Percentiles rank a stretch among this genome's conserved stretches.
These are phyloP conservation scores for Hemiprocne comata DNA, from an alignment of 2,113 vertebrate genomes.

Conservation along the genomic window DNA sequence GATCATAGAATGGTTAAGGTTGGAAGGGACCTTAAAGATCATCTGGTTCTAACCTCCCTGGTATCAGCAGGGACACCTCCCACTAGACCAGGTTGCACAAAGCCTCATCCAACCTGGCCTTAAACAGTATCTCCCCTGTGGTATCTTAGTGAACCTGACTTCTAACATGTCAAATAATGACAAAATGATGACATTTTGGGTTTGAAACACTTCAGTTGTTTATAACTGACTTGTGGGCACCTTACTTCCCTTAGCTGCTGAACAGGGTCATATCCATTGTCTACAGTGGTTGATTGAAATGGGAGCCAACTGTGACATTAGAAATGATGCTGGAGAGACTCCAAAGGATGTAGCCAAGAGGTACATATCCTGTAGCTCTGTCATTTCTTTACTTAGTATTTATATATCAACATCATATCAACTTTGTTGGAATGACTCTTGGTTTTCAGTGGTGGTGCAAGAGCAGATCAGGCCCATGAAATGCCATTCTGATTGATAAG, in stretches of 20 bases:
- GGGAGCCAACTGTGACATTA: slow-evolving; percentile 79
- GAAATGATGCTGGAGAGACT: slow-evolving; percentile 76
- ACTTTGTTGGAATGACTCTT: neutral
- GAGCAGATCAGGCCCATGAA: neutral
- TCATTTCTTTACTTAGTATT: neutral
- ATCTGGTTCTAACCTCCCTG: too few species aligned
- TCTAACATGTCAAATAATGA: neutral
- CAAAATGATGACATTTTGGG: neutral
- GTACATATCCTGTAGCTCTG: slow-evolving; percentile 48
- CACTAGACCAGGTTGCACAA: too few species aligned
- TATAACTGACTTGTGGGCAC: neutral
- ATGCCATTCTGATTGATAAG: neutral
- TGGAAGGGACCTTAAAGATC: too few species aligned
- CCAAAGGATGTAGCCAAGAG: slow-evolving; percentile 82
- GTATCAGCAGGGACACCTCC: too few species aligned
- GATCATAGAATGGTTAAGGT: neutral
- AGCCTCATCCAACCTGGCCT: too few species aligned
- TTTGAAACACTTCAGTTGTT: neutral
- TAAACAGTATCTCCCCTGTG: neutral
- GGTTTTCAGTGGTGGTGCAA: neutral
- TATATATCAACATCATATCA: neutral
- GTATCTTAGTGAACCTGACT: neutral
- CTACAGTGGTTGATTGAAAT: slow-evolving; percentile 81
- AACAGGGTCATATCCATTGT: slow-evolving; percentile 77
- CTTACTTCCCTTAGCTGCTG: slow-evolving; percentile 74